phyloP scores from a whole-genome alignment of 2,797 vertebrate genomes.

The Prunella strophiata region DNA sequence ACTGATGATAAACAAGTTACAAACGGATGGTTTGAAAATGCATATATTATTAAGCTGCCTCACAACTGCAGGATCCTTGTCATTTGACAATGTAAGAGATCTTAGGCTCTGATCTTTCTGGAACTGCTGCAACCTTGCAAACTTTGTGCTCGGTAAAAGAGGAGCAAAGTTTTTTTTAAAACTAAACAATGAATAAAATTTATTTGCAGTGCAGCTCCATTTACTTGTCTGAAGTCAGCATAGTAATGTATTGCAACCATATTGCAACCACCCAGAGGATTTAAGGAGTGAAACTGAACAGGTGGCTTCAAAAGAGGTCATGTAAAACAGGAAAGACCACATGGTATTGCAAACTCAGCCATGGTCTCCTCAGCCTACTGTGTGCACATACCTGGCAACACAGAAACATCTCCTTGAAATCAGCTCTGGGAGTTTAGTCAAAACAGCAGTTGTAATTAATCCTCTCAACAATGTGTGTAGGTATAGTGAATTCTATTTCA shows the following conservation, averaged over 20 bases:
- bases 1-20: not conserved
- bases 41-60: not conserved
- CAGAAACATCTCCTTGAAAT: not conserved
- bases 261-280: not conserved
- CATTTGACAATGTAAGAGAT: not conserved
- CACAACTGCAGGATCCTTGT: not conserved
- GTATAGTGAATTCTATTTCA: not conserved
- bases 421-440: not conserved
- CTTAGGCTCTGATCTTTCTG: not conserved
- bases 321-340: not conserved
- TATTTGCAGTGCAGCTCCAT: not conserved
- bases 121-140: not conserved
- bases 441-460: not conserved
- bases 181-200: not conserved
- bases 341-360: not conserved
- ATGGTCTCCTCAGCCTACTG: not conserved
- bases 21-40: slow-evolving; percentile 10
- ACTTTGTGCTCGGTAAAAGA: not conserved
- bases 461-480: not conserved
- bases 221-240: not conserved
- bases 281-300: not conserved
- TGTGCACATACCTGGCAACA: not conserved
- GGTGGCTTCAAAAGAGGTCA: not conserved
- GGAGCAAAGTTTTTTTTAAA: not conserved
- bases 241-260: not conserved